These are phyloP conservation scores for Rhincodon typus DNA, from an alignment of 2,797 vertebrate genomes.

Conservation along the genomic window DNA sequence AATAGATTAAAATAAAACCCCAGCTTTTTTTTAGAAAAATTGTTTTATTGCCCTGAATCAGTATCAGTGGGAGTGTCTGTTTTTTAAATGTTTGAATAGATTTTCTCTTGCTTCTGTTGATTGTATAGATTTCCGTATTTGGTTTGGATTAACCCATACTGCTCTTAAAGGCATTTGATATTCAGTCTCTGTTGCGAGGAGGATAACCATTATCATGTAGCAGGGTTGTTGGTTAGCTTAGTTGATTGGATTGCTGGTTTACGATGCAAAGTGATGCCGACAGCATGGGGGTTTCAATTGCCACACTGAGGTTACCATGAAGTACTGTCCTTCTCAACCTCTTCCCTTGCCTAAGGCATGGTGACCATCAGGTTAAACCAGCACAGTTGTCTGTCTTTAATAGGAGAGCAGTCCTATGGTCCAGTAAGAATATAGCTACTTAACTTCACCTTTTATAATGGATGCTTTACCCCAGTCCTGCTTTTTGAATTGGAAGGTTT, in stretches of 20 bases:
- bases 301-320: no score
- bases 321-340: no score
- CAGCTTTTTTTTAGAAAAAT: slow-evolving; percentile 42
- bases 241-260: no score
- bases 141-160: neutral
- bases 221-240: no score
- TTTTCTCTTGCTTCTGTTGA: neutral
- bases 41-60: neutral
- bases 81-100: neutral
- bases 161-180: neutral
- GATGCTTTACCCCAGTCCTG: neutral
- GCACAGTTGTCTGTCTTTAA: no score
- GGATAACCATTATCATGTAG: neutral
- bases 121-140: neutral
- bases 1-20: slow-evolving; percentile 53
- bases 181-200: neutral
- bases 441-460: no score
- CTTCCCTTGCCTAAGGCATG: no score
- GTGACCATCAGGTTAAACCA: no score
- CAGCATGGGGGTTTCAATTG: no score
- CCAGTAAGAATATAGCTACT: no score
- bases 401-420: no score
- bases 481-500: neutral
- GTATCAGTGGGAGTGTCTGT: neutral
- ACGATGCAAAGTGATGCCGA: no score